phyloP scores from a whole-genome alignment of 2,113 vertebrate genomes.

The Osmerus eperlanus region DNA sequence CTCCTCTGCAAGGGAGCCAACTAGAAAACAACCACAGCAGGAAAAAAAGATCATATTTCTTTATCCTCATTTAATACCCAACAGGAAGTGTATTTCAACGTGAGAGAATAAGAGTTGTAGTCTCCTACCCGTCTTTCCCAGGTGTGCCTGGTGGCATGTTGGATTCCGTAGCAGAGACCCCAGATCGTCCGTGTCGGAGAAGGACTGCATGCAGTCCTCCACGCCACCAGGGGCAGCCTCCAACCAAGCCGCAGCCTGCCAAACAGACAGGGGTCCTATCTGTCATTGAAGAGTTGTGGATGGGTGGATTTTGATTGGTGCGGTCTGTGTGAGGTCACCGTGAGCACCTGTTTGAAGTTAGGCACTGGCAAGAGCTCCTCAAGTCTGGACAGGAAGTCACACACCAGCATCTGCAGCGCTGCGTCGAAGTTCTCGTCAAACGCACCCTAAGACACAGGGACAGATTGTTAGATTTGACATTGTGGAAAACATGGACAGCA shows the following conservation, averaged over 20 bases:
- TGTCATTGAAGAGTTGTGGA: neutral
- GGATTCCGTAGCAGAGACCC: constrained; percentile 48
- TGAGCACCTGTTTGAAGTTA: constrained; percentile 57
- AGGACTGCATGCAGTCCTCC: constrained; percentile 37
- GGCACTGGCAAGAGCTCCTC: constrained; percentile 61
- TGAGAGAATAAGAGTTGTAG: neutral
- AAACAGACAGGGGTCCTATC: constrained; percentile 3
- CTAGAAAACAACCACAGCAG: constrained; percentile 21
- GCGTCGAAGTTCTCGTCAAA: constrained; percentile 54
- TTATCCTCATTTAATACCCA: neutral
- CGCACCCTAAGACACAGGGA: constrained; percentile 49
- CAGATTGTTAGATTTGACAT: neutral
- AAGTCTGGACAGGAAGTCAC: constrained; percentile 54
- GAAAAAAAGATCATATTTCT: neutral
- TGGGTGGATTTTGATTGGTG: neutral
- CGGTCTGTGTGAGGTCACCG: neutral
- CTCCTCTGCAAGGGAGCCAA: constrained; percentile 31
- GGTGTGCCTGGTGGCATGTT: constrained; percentile 14
- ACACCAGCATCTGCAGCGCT: constrained; percentile 50
- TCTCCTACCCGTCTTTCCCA: constrained; percentile 32
- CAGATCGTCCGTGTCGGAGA: constrained; percentile 27
- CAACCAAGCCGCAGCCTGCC: constrained; percentile 52
- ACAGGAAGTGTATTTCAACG: neutral
- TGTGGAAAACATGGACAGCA: neutral
- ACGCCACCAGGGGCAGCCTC: constrained; percentile 33